phyloP scores from a whole-genome alignment of 2,797 vertebrate species.

The Halcyon chelicuti region DNA sequence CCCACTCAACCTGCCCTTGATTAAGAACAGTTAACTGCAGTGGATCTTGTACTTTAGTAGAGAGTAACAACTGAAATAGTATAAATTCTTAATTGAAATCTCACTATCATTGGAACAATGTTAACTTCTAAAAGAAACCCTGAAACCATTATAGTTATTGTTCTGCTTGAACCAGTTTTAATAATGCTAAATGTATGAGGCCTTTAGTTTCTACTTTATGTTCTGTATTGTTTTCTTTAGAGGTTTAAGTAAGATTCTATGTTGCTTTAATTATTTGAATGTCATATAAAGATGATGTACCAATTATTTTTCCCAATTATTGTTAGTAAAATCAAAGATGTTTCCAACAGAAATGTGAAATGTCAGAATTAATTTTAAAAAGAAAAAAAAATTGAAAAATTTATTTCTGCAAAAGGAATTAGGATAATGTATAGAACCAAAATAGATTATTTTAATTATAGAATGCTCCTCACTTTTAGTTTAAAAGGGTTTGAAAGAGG shows the following conservation, averaged over 20 bases:
- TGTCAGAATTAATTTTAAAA: not conserved
- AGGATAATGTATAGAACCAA: not conserved
- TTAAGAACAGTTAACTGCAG: not conserved
- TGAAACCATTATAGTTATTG: not conserved
- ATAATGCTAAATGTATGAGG: not conserved
- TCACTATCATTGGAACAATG: not conserved
- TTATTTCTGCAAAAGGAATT: not conserved
- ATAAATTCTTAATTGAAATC: not conserved
- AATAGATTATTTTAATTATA: not conserved
- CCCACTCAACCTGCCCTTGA: not conserved
- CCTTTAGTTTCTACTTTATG: not conserved
- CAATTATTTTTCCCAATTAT: constrained; percentile 22
- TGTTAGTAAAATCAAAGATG: not conserved
- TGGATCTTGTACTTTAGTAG: not conserved
- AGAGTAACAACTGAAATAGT: not conserved
- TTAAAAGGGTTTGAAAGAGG: not conserved
- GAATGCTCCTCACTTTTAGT: not conserved
- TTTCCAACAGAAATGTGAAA: constrained; percentile 10
- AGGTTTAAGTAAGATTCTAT: constrained; percentile 5
- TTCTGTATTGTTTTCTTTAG: not conserved
- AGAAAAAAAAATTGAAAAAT: not conserved
- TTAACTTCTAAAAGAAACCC: not conserved
- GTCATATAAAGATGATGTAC: constrained; percentile 9
- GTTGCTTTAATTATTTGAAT: constrained; percentile 41
- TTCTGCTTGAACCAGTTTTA: constrained; percentile 7